Conservation (phyloP, 2,797 vertebrate genomes). For the Squalus acanthias region DNA sequence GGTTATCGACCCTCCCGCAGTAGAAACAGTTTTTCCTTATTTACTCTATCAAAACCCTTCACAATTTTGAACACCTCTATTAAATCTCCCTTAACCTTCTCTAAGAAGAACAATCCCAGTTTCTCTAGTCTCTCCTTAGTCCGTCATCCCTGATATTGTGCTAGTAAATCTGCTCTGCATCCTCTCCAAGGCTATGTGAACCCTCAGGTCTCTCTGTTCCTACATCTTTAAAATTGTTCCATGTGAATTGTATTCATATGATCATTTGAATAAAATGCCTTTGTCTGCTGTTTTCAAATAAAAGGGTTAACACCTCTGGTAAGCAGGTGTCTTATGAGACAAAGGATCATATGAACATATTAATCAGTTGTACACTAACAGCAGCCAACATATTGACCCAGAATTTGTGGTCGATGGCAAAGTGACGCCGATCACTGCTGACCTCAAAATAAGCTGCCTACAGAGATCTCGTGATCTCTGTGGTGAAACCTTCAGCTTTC, state of each 20-base stretch:
- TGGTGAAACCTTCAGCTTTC: no score
- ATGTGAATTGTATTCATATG: background rate
- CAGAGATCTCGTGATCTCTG: no score
- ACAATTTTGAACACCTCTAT: background rate
- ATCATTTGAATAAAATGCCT: background rate
- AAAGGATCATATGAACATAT: background rate
- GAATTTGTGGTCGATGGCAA: no score
- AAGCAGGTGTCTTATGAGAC: background rate
- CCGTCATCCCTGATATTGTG: background rate
- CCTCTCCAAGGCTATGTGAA: background rate
- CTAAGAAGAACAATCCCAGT: background rate
- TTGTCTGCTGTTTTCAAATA: background rate
- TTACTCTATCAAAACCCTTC: background rate
- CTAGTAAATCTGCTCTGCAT: background rate
- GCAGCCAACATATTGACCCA: background rate
- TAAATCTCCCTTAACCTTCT: background rate
- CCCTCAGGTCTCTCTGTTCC: background rate
- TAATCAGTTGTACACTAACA: background rate
- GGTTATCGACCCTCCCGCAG: background rate
- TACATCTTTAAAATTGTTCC: background rate
- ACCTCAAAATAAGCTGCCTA: no score
- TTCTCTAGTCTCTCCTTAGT: background rate
- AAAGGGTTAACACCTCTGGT: background rate
- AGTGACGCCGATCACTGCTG: no score
- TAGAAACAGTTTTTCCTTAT: background rate